Base-by-base conservation (phyloP, 1,140 invertebrate genomes). In the Manduca sexta region DNA sequence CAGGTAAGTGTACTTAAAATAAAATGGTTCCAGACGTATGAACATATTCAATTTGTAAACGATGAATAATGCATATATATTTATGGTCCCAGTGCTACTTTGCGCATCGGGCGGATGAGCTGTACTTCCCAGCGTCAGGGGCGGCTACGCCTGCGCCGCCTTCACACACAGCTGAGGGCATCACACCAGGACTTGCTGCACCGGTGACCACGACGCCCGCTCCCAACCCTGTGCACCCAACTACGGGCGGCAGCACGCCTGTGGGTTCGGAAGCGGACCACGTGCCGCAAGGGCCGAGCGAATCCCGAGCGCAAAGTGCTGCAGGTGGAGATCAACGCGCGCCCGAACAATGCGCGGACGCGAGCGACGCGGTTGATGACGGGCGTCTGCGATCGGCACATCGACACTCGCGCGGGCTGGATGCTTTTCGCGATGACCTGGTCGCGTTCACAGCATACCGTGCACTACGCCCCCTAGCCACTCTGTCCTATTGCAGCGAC, bases 401-500 rank as follows among this genome's bases (percentile, higher is more conserved):
- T 37, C 17, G 31, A 37, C 37, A 42, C 39, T 11, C 33, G 31
- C 37, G 42, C 17, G 30, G 93, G 2, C 81, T 97, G 18, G 92
- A 95, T 49, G 84, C 93, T 30, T 98, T 98, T 82, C 90, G 93
- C 29, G 92, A 95, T 61, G 95, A 95, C 84, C 88, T 98, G 31
- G 92, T 93, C 0, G 96, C 96, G 73, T 97, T 98, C 85, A 96
- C 95, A 0, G 86, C 92, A 12, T 98, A 95, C 77, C 93, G 54
- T 11, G 90, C 91, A 1, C 86, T 98, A 40, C 86, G 93, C 18
- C 91, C 94, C 10, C 84, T 98, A 7, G 95, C 96, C 1, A 96
- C 95, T 1, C 84, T 98, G 1, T 95, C 95, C 60, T 98, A 98
- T 77, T 95, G 95, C 34, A 93, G 91, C 62, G 97, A 98, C 81